Base-by-base conservation (phyloP, 2,113 vertebrate genomes). In the Malaclemys terrapin region DNA sequence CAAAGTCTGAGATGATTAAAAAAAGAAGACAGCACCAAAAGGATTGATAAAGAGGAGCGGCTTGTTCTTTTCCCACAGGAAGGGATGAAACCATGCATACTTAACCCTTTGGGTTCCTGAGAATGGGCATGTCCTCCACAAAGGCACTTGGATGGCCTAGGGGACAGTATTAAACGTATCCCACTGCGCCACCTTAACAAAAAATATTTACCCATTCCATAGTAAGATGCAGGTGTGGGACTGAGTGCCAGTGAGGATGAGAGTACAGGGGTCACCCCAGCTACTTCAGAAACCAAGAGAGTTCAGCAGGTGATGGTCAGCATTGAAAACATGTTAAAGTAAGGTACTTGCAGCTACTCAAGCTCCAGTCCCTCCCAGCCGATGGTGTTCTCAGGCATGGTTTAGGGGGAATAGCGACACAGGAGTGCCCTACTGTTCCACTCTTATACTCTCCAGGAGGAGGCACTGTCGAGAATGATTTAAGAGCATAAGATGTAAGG, bases 1-100 rank as follows among this genome's bases (percentile, higher is more conserved):
- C 95, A 97, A 97, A 97, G 96, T 87, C 90, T 90, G 83, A 95
- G 96, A 94, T 96, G 92, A 97, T 98, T 96, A 91, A 95, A 97
- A 87, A 91, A 94, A 92, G 72, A 24, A 14, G 90, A 89, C 90
- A 87, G 87, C 82, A 93, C 87, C 85, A 93, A 96, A 97, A 96
- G 9, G 89, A 96, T 90, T 97, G 97, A 95, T 97, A 96, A 97
- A 95, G 92, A 95, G 84, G 91, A 96, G 93, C 82, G 89, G 97
- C 92, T 80, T 87, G 76, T 94, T 95, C 94, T 94, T 91, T 92
- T 94, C 91, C 82, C 84, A 85, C 22, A 29, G 2, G 2, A 92
- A 31, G 59, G 84, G 86, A 95, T 57, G 62, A 93, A 97, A 85
- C 80, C 38, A 9, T 20, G 69, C 20, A 53, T 95, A 96, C 93